A percentile compares a stretch with the other conserved stretches of the same genome.
Conservation (phyloP, 2,888 invertebrate genomes). For the Dromius quadrimaculatus region DNA sequence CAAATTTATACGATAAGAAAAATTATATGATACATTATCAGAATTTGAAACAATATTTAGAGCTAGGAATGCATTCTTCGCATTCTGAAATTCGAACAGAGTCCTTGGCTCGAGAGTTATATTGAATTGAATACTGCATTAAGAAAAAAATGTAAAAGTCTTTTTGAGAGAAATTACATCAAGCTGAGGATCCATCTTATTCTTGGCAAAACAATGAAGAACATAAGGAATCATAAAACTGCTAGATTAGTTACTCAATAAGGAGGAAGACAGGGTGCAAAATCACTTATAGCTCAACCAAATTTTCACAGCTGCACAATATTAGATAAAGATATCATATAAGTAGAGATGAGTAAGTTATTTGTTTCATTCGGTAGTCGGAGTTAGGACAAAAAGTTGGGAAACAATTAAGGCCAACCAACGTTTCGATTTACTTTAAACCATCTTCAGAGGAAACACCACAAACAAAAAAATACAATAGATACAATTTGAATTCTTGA, state of each 20-base stretch:
- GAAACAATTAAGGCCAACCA: too few relatives aligned
- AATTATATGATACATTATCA: constrained; percentile 53
- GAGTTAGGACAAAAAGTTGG: too few relatives aligned
- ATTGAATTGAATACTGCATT: constrained; percentile 53
- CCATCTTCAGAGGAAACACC: too few relatives aligned
- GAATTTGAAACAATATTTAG: too few relatives aligned
- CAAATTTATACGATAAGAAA: constrained; percentile 34
- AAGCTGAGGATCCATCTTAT: constrained; percentile 62
- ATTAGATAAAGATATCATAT: constrained; percentile 60
- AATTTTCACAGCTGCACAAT: constrained; percentile 58
- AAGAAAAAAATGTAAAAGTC: constrained; percentile 44
- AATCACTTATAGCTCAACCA: constrained; percentile 57
- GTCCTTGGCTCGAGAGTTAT: constrained; percentile 53
- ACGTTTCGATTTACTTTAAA: too few relatives aligned
- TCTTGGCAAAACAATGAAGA: constrained; percentile 62
- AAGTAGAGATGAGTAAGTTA: constrained; percentile 57
- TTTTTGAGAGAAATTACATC: constrained; percentile 53
- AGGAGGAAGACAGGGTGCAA: constrained; percentile 59
- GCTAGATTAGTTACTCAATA: constrained; percentile 57
- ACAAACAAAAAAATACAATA: too few relatives aligned
- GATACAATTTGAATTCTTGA: too few relatives aligned
- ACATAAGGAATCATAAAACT: constrained; percentile 61
- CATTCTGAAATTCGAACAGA: constrained; percentile 48
- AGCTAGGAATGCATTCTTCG: constrained; percentile 50
- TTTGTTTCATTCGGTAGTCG: too few relatives aligned